Evolutionary conservation across 2,797 vertebrate species (phyloP), one percentile per base, ranked within the genome.

Genomic region (Pyrocephalus nanus): DNA sequence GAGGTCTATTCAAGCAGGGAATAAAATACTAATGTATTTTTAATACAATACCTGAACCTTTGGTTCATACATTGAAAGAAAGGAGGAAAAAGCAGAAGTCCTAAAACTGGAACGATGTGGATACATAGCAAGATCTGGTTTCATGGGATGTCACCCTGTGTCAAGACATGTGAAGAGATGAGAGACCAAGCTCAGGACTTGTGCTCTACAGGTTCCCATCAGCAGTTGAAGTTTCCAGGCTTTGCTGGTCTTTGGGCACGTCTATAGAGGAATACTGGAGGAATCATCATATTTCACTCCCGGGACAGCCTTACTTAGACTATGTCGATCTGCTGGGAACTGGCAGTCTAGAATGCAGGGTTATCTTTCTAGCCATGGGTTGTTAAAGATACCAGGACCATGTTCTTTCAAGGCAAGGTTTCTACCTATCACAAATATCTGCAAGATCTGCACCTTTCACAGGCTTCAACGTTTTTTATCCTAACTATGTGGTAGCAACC

Each of bases 281-380:
- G 6, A 89, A 70, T 57, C 29, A 15, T 36, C 51, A 27, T 22
- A 70, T 66, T 82, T 89, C 67, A 13, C 13, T 87, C 25, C n/a
- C 14, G 51, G 51, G 8, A 29, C 36, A 77, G 23, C 22, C 20
- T 74, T 54, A 16, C 15, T 78, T 55, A 62, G 40, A 30, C 26
- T 45, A 15, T 27, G 21, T 22, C 12, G 9, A 8, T 76, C 26
- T 55, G 26, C 29, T 42, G 20, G 22, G 26, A 92, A 30, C 8
- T 82, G n/a, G n/a, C 55, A 82, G 16, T 30, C 23, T 32, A 47
- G 45, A 20, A 36, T 0, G 0, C 4, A 71, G 27, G 0, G 0
- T 6, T 42, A 11, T 26, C 22, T 64, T 86, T 61, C 38, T 69
- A 82, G 21, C 9, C 16, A 4, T 11, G 20, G 21, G 18, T 12